A percentile compares a stretch with the other conserved stretches of the same genome.
These are phyloP conservation scores for Xylota segnis DNA, from an alignment of 2,888 invertebrate species.

Conservation along the genomic window DNA sequence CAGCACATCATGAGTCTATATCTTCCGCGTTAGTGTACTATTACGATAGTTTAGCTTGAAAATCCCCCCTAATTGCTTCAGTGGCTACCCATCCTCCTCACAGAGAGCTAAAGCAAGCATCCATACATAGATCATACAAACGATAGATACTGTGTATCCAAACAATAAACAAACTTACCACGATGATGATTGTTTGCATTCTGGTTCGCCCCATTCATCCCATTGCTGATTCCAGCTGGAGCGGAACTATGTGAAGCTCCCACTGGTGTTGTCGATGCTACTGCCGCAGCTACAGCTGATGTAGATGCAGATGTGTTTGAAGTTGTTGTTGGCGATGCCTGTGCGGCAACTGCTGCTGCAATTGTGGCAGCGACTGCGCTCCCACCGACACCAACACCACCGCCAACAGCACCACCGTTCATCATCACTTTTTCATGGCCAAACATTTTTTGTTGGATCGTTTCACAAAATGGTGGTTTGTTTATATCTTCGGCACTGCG, in stretches of 20 bases:
- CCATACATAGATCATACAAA: slow-evolving; percentile 5
- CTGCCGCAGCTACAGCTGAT: slow-evolving; percentile 47
- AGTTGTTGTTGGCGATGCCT: slow-evolving; percentile 43
- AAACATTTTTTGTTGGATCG: slow-evolving; percentile 59
- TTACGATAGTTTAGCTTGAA: slow-evolving; percentile 27
- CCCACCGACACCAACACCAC: slow-evolving; percentile 36
- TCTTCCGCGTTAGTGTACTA: slow-evolving; percentile 51
- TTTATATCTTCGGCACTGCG: slow-evolving; percentile 39
- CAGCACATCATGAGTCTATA: not conserved
- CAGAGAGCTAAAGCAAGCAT: slow-evolving; percentile 4
- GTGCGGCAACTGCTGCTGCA: slow-evolving; percentile 51
- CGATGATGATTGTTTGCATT: slow-evolving; percentile 77
- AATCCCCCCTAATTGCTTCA: slow-evolving; percentile 52
- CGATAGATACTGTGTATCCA: slow-evolving; percentile 38
- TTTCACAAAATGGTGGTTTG: slow-evolving; percentile 27
- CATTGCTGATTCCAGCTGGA: slow-evolving; percentile 71
- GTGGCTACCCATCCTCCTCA: slow-evolving; percentile 48
- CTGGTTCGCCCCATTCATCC: slow-evolving; percentile 71
- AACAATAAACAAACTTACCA: slow-evolving; percentile 73
- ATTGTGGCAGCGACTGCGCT: slow-evolving; percentile 25
- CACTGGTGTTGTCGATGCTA: slow-evolving; percentile 32
- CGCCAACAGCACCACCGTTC: slow-evolving; percentile 39
- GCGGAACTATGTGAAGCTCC: slow-evolving; percentile 70
- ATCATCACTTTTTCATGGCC: slow-evolving; percentile 71
- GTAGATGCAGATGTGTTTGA: slow-evolving; percentile 44